Conservation (phyloP, 2,888 invertebrate genomes). For the Trichopria drosophilae region DNA sequence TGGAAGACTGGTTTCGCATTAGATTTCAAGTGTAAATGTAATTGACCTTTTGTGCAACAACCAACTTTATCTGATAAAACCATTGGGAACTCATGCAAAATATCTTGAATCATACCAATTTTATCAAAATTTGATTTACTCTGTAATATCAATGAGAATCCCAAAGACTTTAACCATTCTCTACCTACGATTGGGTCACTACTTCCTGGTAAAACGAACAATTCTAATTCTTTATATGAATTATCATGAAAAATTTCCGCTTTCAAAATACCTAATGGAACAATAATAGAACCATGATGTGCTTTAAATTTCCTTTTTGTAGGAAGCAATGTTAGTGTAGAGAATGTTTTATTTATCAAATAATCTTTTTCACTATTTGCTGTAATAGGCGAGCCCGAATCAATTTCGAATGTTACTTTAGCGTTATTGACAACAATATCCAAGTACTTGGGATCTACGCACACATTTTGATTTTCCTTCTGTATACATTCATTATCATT, state of each 20-base stretch:
- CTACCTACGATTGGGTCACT: constrained; percentile 26
- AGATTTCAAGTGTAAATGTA: constrained; percentile 26
- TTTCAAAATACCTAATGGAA: constrained; percentile 11
- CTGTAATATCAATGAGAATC: constrained; percentile 5
- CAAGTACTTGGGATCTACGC: too few relatives aligned
- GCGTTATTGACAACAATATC: constrained; percentile 7
- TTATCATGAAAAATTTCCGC: constrained; percentile 3
- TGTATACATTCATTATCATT: too few relatives aligned
- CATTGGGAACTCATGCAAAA: background rate
- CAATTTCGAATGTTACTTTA: constrained; percentile 16
- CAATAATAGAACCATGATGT: constrained; percentile 21
- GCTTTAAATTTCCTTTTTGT: constrained; percentile 18
- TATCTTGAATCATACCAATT: background rate
- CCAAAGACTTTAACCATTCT: constrained; percentile 20
- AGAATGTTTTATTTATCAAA: too few relatives aligned
- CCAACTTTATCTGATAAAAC: constrained; percentile 27
- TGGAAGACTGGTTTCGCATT: constrained; percentile 23
- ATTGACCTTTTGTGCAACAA: constrained; percentile 15
- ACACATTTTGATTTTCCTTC: too few relatives aligned
- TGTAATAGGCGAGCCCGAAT: constrained; percentile 31
- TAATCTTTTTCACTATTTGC: constrained; percentile 17
- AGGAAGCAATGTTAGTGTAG: background rate
- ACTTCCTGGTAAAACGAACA: constrained; percentile 27
- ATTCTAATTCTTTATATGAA: background rate
- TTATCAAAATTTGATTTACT: constrained; percentile 2